Base-by-base conservation (phyloP, 2,888 invertebrate genomes). In the Timema podura region DNA sequence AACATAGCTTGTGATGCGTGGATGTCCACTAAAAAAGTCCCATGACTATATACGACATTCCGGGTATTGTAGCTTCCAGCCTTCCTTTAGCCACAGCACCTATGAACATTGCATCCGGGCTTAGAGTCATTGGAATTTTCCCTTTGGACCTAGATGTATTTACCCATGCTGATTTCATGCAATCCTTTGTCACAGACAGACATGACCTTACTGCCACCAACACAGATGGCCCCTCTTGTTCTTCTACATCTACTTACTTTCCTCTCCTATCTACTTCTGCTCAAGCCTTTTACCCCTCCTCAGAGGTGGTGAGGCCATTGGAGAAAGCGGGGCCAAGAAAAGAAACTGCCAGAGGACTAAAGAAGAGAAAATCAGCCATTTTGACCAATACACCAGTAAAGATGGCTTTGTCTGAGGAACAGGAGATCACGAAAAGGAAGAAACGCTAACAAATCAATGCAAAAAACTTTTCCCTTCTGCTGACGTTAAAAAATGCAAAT, bases 1-100 rank as follows among this genome's bases (percentile, higher is more conserved):
- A 64, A 61, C 64, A 47, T 11, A 61, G 30, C 44, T 15, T 61
- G 30, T 61, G 68, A 51, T 51, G 51, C 51, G 51, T 51, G 51
- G 51, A 51, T 51, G 51, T 51, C 51, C 51, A 51, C 51, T 3
- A 51, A 51, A 51, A 51, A 51, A 1, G 51, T 51, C 51, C 51
- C 1, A 51, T 51, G 51, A 51, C n/a, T 2, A 51, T 3, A 13
- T 51, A 51, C 3, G 3, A 51, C 51, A 51, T 51, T 51, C 3
- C 51, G 2, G n/a, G 11, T 51, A 3, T 51, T 51, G 51, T 3
- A 51, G 3, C 51, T 51, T 51, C 51, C 51, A 51, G 51, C 3
- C 51, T 51, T 51, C 51, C 51, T 13, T 51, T 51, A 51, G 51
- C 51, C 51, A 51, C 51, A 51, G 3, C 51, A 51, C 11, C n/a